Base-by-base conservation (phyloP, 2,888 invertebrate genomes). In the Mimumesa dahlbomi region DNA sequence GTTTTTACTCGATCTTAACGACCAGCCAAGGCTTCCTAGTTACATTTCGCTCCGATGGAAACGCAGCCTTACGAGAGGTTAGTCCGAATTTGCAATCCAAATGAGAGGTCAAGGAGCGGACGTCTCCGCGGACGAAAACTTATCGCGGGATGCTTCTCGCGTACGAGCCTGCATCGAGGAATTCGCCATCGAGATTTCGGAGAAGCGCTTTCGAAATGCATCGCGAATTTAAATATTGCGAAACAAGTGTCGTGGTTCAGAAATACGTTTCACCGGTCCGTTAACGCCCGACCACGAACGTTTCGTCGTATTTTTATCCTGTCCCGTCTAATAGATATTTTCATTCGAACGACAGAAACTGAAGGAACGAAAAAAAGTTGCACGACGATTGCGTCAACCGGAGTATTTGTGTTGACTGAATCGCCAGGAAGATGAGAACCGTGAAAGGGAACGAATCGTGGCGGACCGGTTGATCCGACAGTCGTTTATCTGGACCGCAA, bases 81-180 rank as follows among this genome's bases (percentile, higher is more conserved):
- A 57, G 48, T 25, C 48, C 25, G 31, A 29, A 77, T 81, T 77
- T 77, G 78, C 81, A 75, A 81, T 54, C 64, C 73, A 79, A 77
- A 81, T 75, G 72, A 74, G 73, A 73, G 77, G 75, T 81, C 81
- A 73, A 69, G 73, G 57, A 77, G 74, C 65, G 70, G 36, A 42
- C 62, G 68, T 46, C 50, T 67, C 65, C 74, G 40, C 66, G 56
- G 50, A 64, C 65, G 69, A 72, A 69, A 72, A 62, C 46, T 46
- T 68, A 64, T 69, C 48, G 49, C 14, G 13, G 46, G 38, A 53
- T 49, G 59, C 45, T 29, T 54, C 54, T 46, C 63, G 50, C 43
- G 54, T 50, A 50, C 63, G n/a, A 43, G 22, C 34, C 42, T 25
- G 34, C n/a, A 16, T 48, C 22, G 9, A 16, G 42, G 25, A 54